Conservation (phyloP, 2,797 vertebrate species). For the Mareca penelope region DNA sequence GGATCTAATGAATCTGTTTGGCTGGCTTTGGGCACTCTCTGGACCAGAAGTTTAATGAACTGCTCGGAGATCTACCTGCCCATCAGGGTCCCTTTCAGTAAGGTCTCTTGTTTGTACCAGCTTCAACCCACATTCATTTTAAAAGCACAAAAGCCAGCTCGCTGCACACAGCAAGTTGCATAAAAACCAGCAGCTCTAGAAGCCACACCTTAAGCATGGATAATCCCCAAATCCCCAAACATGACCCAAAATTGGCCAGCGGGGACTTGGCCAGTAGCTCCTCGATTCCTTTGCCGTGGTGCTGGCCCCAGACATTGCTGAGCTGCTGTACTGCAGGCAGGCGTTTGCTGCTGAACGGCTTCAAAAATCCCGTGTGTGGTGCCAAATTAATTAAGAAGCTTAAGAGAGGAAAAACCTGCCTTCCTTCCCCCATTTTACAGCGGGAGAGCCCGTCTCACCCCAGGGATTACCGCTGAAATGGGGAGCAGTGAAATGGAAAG, state of each 20-base stretch:
- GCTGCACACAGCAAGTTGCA: neutral
- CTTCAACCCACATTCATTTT: neutral
- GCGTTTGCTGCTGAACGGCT: conserved; percentile 21
- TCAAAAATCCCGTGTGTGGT: conserved; percentile 22
- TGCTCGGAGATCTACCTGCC: neutral
- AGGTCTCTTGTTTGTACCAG: neutral
- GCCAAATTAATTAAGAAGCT: conserved; percentile 59
- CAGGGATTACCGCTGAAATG: conserved; percentile 44
- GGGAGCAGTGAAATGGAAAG: conserved; percentile 60
- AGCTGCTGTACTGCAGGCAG: conserved; percentile 23
- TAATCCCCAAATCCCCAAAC: neutral
- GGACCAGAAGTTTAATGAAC: neutral
- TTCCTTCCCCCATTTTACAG: conserved; percentile 6
- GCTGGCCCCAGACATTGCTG: neutral
- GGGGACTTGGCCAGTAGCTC: neutral
- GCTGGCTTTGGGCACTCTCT: conserved; percentile 6
- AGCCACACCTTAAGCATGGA: neutral
- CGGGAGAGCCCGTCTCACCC: neutral
- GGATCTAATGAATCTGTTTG: neutral
- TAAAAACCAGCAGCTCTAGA: neutral
- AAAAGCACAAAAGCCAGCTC: neutral
- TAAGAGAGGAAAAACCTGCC: conserved; percentile 26
- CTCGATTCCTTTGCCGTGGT: neutral
- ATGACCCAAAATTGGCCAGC: neutral
- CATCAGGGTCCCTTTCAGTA: neutral